Evolutionary conservation across 2,113 vertebrate species (phyloP), one percentile per base, ranked within the genome.

Genomic region (Hippocampus zosterae): DNA sequence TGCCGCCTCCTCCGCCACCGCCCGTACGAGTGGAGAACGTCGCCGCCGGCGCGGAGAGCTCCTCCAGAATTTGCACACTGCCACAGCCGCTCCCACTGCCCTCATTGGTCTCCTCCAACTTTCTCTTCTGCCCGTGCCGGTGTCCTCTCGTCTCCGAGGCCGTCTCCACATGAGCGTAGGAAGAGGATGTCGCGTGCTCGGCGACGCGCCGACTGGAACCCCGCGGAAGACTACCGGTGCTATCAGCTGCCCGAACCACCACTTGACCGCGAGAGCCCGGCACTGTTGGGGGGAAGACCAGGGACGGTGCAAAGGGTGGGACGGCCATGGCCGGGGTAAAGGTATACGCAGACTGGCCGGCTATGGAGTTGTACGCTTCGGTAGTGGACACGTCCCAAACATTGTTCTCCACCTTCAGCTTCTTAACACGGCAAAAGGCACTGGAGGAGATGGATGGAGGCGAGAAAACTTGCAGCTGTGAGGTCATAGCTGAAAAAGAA

Each of bases 361-460:
- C 95, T 88, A 84, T 93, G 73, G 93, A 88, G 65, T 88, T 69
- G 29, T 91, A 91, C 1, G 88, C 84, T 84, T 95, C 95, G 84
- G 93, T 93, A 87, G 94, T 94, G 88, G 96, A 94, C 80, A 95
- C 94, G 76, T 98, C 96, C 96, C 96, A 99, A 69, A 93, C 92
- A 74, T 94, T 94, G 88, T 92, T 94, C 90, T 99, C 97, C 87
- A 98, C 96, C 93, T 99, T 99, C 81, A 98, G 92, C 92, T 99
- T 99, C 91, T 99, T 99, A 64, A 96, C 95, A 73, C 95, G 95
- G 85, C 95, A 98, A 91, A 99, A 99, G 94, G 96, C 96, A 95
- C 96, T 97, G 91, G 97, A 96, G 88, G 96, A 96, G 90, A 97
- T 93, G 85, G 96, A 95, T 75, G 96, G 95, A 79, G 96, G 94